These are phyloP conservation scores for Ephialtes manifestator DNA, from an alignment of 2,888 invertebrate species.

Conservation along the genomic window DNA sequence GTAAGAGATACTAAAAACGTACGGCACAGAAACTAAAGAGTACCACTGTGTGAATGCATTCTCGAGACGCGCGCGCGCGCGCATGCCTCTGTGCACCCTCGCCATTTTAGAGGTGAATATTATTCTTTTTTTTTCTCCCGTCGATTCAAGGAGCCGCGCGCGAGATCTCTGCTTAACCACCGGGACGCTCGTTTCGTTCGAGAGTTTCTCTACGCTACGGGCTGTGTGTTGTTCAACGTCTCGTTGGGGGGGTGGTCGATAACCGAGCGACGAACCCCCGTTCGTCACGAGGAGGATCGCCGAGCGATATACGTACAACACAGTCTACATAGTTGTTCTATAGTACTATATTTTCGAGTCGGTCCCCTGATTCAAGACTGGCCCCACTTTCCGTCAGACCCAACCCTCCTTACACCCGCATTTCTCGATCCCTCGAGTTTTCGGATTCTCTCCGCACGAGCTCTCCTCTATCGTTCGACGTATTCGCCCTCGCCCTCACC, in stretches of 20 bases:
- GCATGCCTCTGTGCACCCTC: slow-evolving; percentile 79
- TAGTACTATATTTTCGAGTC: slow-evolving; percentile 3
- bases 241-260: slow-evolving; percentile 57
- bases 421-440: slow-evolving; percentile 75
- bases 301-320: slow-evolving; percentile 10
- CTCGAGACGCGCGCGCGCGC: slow-evolving; percentile 73
- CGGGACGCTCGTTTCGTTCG: not conserved
- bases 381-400: slow-evolving; percentile 74
- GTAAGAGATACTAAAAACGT: not conserved
- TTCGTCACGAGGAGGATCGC: slow-evolving; percentile 52
- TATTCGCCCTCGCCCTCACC: slow-evolving; percentile 38
- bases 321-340: not conserved
- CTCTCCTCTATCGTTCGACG: not conserved
- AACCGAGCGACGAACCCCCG: slow-evolving; percentile 53
- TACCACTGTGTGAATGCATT: slow-evolving; percentile 64
- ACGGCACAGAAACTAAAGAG: slow-evolving; percentile 46
- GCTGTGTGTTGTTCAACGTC: slow-evolving; percentile 11
- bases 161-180: slow-evolving; percentile 11
- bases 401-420: slow-evolving; percentile 82
- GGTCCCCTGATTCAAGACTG: slow-evolving; percentile 26
- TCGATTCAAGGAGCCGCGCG: slow-evolving; percentile 41
- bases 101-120: slow-evolving; percentile 85
- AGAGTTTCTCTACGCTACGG: not conserved
- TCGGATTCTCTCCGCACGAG: slow-evolving; percentile 33
- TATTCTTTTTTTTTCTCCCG: slow-evolving; percentile 69